phyloP scores from a whole-genome alignment of 2,888 invertebrate species.

The Melitaea athalia region DNA sequence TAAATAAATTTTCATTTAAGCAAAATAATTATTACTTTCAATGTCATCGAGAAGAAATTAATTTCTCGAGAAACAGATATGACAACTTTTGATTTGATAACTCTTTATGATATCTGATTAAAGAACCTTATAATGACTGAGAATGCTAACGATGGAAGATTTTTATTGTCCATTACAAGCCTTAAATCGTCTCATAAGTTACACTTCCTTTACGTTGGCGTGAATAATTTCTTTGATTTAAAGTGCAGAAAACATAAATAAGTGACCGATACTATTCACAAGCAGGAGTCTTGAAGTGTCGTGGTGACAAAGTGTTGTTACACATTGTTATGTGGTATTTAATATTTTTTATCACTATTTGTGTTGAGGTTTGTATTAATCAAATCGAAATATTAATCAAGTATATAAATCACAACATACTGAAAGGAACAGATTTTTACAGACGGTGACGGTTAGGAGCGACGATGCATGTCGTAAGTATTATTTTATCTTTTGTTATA shows the following conservation, averaged over 20 bases:
- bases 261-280: constrained; percentile 34
- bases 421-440: neutral
- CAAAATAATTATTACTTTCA: too few species aligned
- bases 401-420: neutral
- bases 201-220: constrained; percentile 61
- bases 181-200: constrained; percentile 46
- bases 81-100: too few species aligned
- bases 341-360: constrained; percentile 24
- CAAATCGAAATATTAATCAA: too few species aligned
- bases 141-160: neutral
- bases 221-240: constrained; percentile 64
- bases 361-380: constrained; percentile 54
- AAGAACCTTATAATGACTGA: constrained; percentile 9
- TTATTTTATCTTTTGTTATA: neutral
- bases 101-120: constrained; percentile 20
- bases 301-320: neutral
- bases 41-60: too few species aligned
- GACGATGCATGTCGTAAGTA: constrained; percentile 21
- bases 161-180: constrained; percentile 47
- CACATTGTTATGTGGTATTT: constrained; percentile 33
- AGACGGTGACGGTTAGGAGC: neutral
- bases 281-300: constrained; percentile 3
- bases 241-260: constrained; percentile 57
- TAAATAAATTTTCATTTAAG: too few species aligned
- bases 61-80: too few species aligned